Conservation (phyloP, 37 sponge, comb jelly and placozoan species). For the Petrosia ficiformis region DNA sequence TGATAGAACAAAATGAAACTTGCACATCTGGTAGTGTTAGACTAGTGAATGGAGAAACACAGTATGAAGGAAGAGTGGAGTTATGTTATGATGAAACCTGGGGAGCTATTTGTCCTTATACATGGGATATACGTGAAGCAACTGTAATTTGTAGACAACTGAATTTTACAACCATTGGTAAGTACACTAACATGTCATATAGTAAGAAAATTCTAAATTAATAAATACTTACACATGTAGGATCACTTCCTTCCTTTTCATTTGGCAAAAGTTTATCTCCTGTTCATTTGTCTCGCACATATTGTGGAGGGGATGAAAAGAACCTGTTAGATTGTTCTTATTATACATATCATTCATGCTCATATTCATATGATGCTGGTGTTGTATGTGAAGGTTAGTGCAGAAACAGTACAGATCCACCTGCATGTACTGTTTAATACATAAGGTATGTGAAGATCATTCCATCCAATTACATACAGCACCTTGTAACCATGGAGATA, state of each 20-base stretch:
- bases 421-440: no score
- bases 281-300: neutral
- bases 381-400: neutral
- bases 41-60: neutral
- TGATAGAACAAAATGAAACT: neutral
- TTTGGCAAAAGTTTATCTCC: neutral
- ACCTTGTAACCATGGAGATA: conserved; percentile 4
- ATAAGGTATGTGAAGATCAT: no score
- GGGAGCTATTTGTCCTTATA: conserved; percentile 6
- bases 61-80: conserved; percentile 10
- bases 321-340: neutral
- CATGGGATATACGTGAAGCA: conserved; percentile 7
- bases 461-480: neutral
- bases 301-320: neutral
- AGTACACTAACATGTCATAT: neutral
- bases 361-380: neutral
- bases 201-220: neutral
- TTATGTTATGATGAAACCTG: neutral
- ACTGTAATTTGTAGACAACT: conserved; percentile 1
- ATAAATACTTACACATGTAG: neutral
- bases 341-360: neutral
- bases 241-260: neutral
- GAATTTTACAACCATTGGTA: conserved; percentile 4
- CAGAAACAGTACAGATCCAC: no score
- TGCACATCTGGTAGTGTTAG: conserved; percentile 8